Percentiles rank a stretch among this genome's conserved stretches.
phyloP scores from a whole-genome alignment of 1,140 invertebrate genomes.

The Trichonephila inaurata region DNA sequence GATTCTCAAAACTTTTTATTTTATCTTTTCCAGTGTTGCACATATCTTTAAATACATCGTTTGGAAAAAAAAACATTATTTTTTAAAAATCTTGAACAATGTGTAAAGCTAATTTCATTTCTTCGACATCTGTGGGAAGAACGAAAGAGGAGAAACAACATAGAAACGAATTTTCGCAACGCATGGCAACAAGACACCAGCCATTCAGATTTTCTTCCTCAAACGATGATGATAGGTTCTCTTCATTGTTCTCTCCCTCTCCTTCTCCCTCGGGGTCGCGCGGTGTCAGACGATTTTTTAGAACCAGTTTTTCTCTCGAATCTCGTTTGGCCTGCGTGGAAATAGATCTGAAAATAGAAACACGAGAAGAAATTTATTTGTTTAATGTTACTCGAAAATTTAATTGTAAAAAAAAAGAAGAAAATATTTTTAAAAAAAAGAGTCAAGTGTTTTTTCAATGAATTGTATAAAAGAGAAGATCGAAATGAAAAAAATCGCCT shows the following conservation, averaged over 20 bases:
- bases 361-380: neutral
- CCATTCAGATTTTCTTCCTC: conserved; percentile 8
- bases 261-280: conserved; percentile 1
- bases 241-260: conserved; percentile 8
- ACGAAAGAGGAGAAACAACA: neutral
- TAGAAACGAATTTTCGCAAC: neutral
- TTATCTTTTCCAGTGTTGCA: too few species aligned
- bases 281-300: neutral
- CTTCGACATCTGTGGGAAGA: neutral
- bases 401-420: neutral
- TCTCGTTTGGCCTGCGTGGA: neutral
- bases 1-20: too few species aligned
- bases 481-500: too few species aligned
- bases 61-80: too few species aligned
- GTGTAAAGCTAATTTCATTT: neutral
- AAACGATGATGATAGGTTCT: conserved; percentile 25
- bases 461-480: too few species aligned
- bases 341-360: conserved; percentile 32
- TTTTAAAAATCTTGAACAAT: too few species aligned
- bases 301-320: conserved; percentile 44
- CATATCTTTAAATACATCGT: too few species aligned
- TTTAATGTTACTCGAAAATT: conserved; percentile 11
- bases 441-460: too few species aligned
- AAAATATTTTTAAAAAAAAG: too few species aligned
- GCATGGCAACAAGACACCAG: neutral